These are phyloP conservation scores for Pachyuromys duprasi DNA, from an alignment of 2,797 vertebrate genomes.

Conservation along the genomic window DNA sequence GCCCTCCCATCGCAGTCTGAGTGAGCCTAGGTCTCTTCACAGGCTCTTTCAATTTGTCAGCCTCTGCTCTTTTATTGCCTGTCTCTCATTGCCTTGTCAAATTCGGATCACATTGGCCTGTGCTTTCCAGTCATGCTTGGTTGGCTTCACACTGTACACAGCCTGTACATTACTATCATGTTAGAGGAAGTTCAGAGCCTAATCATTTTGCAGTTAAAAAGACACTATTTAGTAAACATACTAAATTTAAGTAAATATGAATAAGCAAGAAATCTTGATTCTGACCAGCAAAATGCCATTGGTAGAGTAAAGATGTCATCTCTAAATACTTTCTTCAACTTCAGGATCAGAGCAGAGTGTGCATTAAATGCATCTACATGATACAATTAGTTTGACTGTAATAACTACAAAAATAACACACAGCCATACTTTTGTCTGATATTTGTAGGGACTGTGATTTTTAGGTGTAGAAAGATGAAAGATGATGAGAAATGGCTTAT, in stretches of 20 bases:
- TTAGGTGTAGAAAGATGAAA: background rate
- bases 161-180: background rate
- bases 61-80: background rate
- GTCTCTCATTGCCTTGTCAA: background rate
- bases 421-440: background rate
- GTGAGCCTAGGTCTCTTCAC: background rate
- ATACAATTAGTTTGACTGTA: background rate
- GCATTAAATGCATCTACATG: background rate
- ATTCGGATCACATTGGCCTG: background rate
- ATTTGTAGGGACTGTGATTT: background rate
- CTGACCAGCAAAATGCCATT: background rate
- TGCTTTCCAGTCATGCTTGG: background rate
- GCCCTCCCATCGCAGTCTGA: background rate
- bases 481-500: background rate
- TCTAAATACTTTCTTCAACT: background rate
- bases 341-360: background rate
- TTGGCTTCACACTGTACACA: background rate
- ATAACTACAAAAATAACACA: background rate
- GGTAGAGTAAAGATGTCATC: background rate
- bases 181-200: background rate
- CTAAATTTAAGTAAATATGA: background rate
- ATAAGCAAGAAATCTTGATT: background rate
- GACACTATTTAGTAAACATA: background rate
- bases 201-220: background rate
- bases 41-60: background rate